These are phyloP conservation scores for Torymus texanus DNA, from an alignment of 2,888 invertebrate species.

Conservation along the genomic window DNA sequence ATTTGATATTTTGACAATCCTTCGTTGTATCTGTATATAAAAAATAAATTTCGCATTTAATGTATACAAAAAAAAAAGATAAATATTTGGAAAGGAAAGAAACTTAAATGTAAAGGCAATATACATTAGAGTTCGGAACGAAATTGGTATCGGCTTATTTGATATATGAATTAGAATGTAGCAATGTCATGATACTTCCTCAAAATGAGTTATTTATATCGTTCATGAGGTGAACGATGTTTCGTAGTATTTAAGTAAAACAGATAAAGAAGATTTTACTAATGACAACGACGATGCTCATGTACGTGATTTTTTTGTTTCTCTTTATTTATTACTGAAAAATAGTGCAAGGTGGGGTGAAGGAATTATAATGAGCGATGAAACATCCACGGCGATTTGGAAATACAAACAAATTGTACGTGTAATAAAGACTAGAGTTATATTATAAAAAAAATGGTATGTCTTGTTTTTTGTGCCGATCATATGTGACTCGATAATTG, in stretches of 20 bases:
- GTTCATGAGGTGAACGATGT: slow-evolving; percentile 2
- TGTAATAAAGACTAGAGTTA: slow-evolving; percentile 55
- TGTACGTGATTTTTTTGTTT: slow-evolving; percentile 41
- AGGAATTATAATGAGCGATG: slow-evolving; percentile 50
- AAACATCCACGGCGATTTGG: slow-evolving; percentile 50
- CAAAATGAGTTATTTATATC: slow-evolving; percentile 34
- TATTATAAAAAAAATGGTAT: slow-evolving; percentile 36
- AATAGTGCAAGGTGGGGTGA: slow-evolving; percentile 54
- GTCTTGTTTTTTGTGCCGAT: slow-evolving; percentile 11
- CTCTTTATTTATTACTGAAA: slow-evolving; percentile 48
- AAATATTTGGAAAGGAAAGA: background rate
- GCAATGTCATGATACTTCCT: slow-evolving; percentile 24
- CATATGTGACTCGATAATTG: background rate
- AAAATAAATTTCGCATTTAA: slow-evolving; percentile 49
- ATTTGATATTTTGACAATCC: slow-evolving; percentile 55
- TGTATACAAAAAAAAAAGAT: slow-evolving; percentile 27
- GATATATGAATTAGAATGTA: background rate
- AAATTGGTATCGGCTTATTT: slow-evolving; percentile 1
- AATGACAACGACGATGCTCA: slow-evolving; percentile 56
- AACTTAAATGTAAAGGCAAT: slow-evolving; percentile 26
- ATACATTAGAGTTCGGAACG: background rate
- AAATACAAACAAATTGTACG: slow-evolving; percentile 51
- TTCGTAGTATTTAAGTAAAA: slow-evolving; percentile 6
- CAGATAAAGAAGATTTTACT: slow-evolving; percentile 35
- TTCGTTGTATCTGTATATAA: slow-evolving; percentile 48